A percentile compares a stretch with the other conserved stretches of the same genome.
Evolutionary conservation across 2,113 vertebrate species (phyloP).

Genomic region (Sciurus niger): DNA sequence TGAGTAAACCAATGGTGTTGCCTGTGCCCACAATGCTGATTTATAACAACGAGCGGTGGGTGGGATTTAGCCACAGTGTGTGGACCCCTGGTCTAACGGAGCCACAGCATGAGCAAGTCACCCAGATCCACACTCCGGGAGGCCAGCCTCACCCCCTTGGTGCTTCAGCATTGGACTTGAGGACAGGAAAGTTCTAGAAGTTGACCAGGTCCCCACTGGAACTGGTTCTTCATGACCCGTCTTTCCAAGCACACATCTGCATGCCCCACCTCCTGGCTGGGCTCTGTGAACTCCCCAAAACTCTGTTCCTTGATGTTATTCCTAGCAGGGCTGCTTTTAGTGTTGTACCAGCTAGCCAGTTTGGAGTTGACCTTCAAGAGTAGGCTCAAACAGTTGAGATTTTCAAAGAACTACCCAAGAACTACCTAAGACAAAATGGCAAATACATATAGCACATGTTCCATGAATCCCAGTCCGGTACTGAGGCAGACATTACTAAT

Average conservation of each 20-base stretch:
- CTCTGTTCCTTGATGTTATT: neutral
- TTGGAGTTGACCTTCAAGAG: neutral
- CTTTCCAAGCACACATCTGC: neutral
- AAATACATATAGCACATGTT: accelerated
- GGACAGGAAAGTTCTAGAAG: neutral
- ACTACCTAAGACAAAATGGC: neutral
- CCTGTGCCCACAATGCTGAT: neutral
- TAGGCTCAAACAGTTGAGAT: neutral
- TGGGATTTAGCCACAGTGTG: too few relatives aligned
- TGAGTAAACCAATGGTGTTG: accelerated
- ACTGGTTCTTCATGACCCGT: too few relatives aligned
- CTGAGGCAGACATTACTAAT: conserved; percentile 60
- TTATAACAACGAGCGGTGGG: too few relatives aligned
- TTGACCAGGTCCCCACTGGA: too few relatives aligned
- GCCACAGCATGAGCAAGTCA: neutral
- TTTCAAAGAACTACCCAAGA: neutral
- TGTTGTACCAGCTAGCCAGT: neutral
- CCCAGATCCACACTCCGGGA: neutral
- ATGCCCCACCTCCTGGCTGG: neutral
- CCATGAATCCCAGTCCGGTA: neutral
- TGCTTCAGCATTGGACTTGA: too few relatives aligned
- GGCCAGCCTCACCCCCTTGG: neutral
- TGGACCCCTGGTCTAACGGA: neutral
- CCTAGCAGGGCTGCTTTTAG: neutral
- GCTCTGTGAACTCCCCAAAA: too few relatives aligned